Base-by-base conservation (phyloP, 2,797 vertebrate genomes). In the Pipistrellus nathusii region DNA sequence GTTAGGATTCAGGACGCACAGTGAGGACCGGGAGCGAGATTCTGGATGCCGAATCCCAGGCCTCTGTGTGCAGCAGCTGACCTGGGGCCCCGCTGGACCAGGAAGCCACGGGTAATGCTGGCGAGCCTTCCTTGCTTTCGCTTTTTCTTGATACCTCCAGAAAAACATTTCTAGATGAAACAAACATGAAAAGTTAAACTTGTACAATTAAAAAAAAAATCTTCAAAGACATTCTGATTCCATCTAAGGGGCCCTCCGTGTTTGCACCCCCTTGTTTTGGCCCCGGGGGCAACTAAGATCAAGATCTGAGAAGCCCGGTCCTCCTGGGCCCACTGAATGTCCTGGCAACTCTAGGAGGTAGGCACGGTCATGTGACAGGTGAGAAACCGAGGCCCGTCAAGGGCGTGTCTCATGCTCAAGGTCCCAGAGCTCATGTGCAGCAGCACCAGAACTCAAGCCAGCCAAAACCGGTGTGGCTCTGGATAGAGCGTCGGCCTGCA, bases 161-260 rank as follows among this genome's bases (percentile, higher is more conserved):
- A 66, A 89, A 92, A 62, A 72, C 80, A 62, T 73, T 41, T 48
- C 55, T 48, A 20, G 46, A 46, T 83, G 77, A 85, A 30, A 86
- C 62, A 84, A 94, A 55, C 41, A 46, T 1, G 48, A 51, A 71
- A 89, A 91, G 17, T 30, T 7, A 30, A 85, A 73, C 30, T 55
- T 87, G 81, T 32, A 55, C 30, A 66, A 38, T 55, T 59, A 89
- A 86, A 86, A 85, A 85, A 88, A 38, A 46, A 25, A 57, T 4
- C 25, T 57, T 83, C 38, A 55, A 46, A 86, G 87, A 86, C 20
- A 68, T 30, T 13, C 8, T 0, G 0, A 77, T 14, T 6, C 38
- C 11, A 15, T 55, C n/a, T n/a, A 17, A 25, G 10, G 68, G 66
- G 21, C 20, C 11, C 32, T 41, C 12, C 0, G 17, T 27, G 8